Evolutionary conservation across 2,113 vertebrate species (phyloP).

Genomic region (Empidonax traillii): DNA sequence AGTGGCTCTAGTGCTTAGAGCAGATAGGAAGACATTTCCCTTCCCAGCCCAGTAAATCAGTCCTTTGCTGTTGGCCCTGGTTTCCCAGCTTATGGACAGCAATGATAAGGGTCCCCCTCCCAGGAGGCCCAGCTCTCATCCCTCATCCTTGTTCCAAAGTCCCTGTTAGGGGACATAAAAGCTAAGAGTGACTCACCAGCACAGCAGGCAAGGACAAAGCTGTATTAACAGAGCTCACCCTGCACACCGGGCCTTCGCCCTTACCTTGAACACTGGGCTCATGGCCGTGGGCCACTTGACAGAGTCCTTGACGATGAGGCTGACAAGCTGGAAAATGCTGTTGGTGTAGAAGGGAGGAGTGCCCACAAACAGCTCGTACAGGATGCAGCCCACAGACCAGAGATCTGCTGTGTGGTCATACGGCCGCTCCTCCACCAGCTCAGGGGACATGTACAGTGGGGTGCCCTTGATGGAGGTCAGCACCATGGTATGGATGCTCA

Average conservation of each 20-base stretch:
- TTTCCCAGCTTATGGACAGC: not conserved
- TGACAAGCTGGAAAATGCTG: constrained; percentile 94
- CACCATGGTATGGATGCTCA: constrained; percentile 94
- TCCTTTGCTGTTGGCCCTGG: not conserved
- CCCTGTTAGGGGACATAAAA: not conserved
- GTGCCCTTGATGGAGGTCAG: constrained; percentile 97
- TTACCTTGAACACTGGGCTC: constrained; percentile 87
- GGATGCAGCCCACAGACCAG: constrained; percentile 95
- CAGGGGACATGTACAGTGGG: constrained; percentile 96
- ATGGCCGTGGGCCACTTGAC: constrained; percentile 89
- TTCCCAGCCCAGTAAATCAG: not conserved
- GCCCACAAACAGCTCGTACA: constrained; percentile 93
- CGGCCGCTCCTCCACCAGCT: constrained; percentile 91
- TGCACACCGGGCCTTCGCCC: not conserved
- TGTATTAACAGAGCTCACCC: not conserved
- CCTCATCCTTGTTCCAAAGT: not conserved
- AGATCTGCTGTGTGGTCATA: constrained; percentile 95
- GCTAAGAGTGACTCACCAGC: not conserved
- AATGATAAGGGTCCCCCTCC: not conserved
- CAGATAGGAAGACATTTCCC: not conserved
- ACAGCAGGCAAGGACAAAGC: not conserved
- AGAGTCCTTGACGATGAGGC: constrained; percentile 86
- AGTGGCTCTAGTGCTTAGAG: not conserved
- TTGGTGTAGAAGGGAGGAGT: constrained; percentile 94
- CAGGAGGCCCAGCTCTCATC: not conserved